Base-by-base conservation (phyloP, 23 tunicate genomes). In the Trididemnum miniatum region DNA sequence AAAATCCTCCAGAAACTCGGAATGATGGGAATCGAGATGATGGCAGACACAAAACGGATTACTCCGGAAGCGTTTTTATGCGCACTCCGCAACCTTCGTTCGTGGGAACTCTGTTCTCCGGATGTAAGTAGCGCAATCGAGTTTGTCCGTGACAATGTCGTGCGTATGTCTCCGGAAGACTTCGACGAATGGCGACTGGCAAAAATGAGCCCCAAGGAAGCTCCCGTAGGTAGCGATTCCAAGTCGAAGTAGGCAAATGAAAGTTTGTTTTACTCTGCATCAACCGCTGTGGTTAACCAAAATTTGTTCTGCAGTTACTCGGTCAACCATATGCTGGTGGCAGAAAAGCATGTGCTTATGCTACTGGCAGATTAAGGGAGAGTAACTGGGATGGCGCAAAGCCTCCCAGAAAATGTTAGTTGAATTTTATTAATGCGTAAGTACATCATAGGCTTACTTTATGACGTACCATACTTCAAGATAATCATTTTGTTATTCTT, bases 31-130 rank as follows among this genome's bases (percentile, higher is more conserved):
- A 50, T 57, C 51, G 30, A 65, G 75, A 79, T 79, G 82, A 30
- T 38, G 0, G 64, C 40, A 1, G 78, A 74, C 72, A 57, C 65
- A 15, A 26, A 63, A 28, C 59, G 35, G 1, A 71, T 92, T 54
- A 92, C 97, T 23, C 66, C 83, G 27, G 91, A 92, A 18, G 75
- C 86, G 0, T 92, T 92, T 72, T 76, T 87, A 22, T 26, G 79
- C 27, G 85, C 86, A 20, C 64, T 92, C 24, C 80, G 91, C 20
- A 60, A 18, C 20, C 67, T 92, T 12, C 78, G 88, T 24, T 35
- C 82, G 35, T 92, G 90, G 90, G 97, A 92, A 51, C 78, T 92
- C 25, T 92, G 90, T 76, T 59, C 82, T 7, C 97, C 97, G 31
- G 97, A 92, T 30, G 87, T 92, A 1, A 87, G 86, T 60, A 85